phyloP scores from a whole-genome alignment of 2,797 vertebrate species.

The Hippoglossus hippoglossus region DNA sequence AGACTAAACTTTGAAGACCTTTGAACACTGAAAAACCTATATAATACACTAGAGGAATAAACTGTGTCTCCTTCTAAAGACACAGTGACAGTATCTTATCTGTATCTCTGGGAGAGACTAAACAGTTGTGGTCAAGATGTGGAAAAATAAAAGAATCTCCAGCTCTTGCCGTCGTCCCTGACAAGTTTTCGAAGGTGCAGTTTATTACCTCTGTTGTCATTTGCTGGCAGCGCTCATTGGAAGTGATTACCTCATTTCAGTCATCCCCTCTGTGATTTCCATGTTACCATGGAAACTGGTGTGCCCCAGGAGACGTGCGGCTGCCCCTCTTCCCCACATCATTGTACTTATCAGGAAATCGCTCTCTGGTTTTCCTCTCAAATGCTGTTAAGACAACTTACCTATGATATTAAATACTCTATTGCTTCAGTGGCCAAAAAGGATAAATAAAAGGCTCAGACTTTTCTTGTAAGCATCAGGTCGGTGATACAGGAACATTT shows the following conservation, averaged over 20 bases:
- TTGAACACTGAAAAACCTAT: too few species aligned
- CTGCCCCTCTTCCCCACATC: conserved; percentile 45
- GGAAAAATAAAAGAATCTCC: neutral
- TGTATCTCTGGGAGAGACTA: neutral
- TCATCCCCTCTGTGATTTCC: conserved; percentile 72
- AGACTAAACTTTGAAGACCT: too few species aligned
- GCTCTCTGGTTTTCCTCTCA: conserved; percentile 23
- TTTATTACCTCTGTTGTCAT: conserved; percentile 68
- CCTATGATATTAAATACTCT: neutral
- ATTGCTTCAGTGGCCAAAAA: neutral
- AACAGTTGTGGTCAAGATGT: conserved; percentile 32
- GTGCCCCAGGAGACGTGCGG: conserved; percentile 63
- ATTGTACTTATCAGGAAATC: conserved; percentile 48
- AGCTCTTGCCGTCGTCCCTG: conserved; percentile 31
- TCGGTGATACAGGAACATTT: neutral
- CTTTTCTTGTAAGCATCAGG: conserved; percentile 10
- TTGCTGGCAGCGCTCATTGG: conserved; percentile 64
- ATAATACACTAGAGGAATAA: too few species aligned
- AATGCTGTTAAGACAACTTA: conserved; percentile 11
- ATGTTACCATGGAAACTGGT: conserved; percentile 84
- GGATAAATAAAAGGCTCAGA: neutral
- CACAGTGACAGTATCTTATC: neutral
- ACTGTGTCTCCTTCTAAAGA: neutral
- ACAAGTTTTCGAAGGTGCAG: conserved; percentile 52
- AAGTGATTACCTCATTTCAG: conserved; percentile 77